Evolutionary conservation across 2,888 invertebrate species (phyloP).

Genomic region (Melipona bicolor): DNA sequence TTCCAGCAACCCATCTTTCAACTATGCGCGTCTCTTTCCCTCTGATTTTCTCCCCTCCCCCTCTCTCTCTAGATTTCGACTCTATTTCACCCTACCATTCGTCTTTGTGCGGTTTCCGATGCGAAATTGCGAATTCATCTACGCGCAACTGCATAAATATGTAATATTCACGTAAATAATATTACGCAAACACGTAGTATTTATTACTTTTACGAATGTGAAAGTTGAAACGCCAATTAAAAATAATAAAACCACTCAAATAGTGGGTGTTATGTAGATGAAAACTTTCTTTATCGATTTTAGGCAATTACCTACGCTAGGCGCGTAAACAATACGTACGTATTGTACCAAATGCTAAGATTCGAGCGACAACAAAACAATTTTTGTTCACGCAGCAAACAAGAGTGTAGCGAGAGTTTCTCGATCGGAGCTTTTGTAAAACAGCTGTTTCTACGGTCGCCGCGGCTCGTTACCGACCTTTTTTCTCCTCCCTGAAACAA

Average conservation of each 20-base stretch:
- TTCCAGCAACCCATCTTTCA: constrained; percentile 25
- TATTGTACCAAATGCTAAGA: neutral
- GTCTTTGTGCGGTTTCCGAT: constrained; percentile 76
- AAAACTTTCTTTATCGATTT: no score
- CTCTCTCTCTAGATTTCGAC: constrained; percentile 2
- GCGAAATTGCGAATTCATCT: constrained; percentile 72
- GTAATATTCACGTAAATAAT: no score
- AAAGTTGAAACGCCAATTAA: neutral
- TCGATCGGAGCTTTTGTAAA: constrained; percentile 57
- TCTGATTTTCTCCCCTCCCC: constrained; percentile 11
- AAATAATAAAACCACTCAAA: neutral
- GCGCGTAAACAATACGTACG: neutral
- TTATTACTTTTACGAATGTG: neutral
- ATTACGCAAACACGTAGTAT: no score
- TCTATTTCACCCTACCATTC: constrained; percentile 69
- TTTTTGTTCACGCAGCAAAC: neutral
- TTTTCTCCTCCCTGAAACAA: constrained; percentile 76
- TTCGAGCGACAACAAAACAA: neutral
- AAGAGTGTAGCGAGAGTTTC: constrained; percentile 24
- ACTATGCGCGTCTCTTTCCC: constrained; percentile 17
- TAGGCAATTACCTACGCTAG: no score
- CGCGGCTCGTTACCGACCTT: constrained; percentile 70
- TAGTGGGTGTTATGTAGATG: no score
- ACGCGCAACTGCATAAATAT: constrained; percentile 24
- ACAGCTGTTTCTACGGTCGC: constrained; percentile 63